Evolutionary conservation across 2,113 vertebrate genomes (phyloP), one percentile per base, ranked within the genome.

Genomic region (Megaceryle torquata): DNA sequence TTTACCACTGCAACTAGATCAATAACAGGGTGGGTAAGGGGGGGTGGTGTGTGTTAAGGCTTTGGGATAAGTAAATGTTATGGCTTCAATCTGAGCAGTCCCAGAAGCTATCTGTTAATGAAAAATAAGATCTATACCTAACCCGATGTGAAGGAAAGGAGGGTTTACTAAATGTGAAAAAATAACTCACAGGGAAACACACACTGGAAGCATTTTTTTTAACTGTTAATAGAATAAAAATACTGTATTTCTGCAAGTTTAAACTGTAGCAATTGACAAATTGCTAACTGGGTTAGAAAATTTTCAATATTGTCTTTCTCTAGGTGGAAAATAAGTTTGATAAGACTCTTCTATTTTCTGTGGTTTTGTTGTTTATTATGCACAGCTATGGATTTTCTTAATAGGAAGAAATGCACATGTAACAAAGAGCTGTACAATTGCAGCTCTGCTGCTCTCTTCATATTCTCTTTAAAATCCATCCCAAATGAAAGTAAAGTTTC

Each of bases 21-120:
- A 65, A 88, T 88, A 89, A 1, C 5, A 2, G 1, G 12, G 6
- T 9, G 14, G 6, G 14, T 6, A 1, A 11, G 51, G 39, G 70
- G 70, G 59, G 26, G 13, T 56, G 29, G 60, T 44, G n/a, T 67
- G 54, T 61, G 37, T 61, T 33, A 53, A 89, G 35, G 28, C 33
- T 33, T 76, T 91, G 39, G 77, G 48, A 93, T 71, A 67, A 89
- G 37, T 79, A 95, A 95, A 91, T 89, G 54, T 76, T 93, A 53
- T 21, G 80, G 51, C 70, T 96, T 96, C 85, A 91, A 39, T 93
- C 54, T 89, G 53, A 88, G 76, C 82, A 93, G 88, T 93, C 33
- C 69, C 67, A 96, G 89, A 82, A 93, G 22, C 54, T 82, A 81
- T 44, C 48, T 93, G 74, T 63, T 95, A 95, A 91, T 93, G 86